Base-by-base conservation (phyloP, 2,113 vertebrate species). In the Ictalurus furcatus region DNA sequence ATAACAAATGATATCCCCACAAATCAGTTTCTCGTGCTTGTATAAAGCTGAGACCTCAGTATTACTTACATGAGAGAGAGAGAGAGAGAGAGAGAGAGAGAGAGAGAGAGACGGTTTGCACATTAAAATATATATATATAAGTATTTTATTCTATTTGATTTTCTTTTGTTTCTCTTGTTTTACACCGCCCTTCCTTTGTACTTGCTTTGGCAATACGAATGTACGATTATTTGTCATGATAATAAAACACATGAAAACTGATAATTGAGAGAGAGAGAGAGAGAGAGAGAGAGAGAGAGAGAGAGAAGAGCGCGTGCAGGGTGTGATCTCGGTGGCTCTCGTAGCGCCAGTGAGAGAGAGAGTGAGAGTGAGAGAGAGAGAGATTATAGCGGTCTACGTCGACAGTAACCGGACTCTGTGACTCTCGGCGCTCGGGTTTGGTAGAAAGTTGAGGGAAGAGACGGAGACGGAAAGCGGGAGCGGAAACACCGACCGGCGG, bases 341-440 rank as follows among this genome's bases (percentile, higher is more conserved):
- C 40, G 40, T 44, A 44, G 40, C 40, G 40, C 40, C 34, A 67
- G 40, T 3, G 40, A 40, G 40, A 81, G 1, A 34, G 28, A 17
- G 52, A 54, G 14, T 5, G 84, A 79, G 16, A 44, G 13, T 25
- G 54, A 74, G 80, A n/a, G 84, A 56, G 84, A 52, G 84, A 85
- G 65, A 71, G 61, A 65, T n/a, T n/a, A 73, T 63, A 30, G 34
- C 63, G 21, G 34, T 71, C 21, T 63, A 58, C 48, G 52, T 86
- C 23, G 54, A 48, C 69, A 14, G 79, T 87, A 86, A 84, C 17
- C 56, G 21, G 78, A 85, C 88, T 61, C 34, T 89, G 23, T 85
- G 34, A 21, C 59, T 37, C n/a, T 61, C 58, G 34, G 6, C 34
- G 17, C n/a, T 37, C 37, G 23, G 65, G 52, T 69, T 52, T 28